These are phyloP conservation scores for Cremastinae sp. DNA, from an alignment of 2,888 invertebrate genomes.

Conservation along the genomic window DNA sequence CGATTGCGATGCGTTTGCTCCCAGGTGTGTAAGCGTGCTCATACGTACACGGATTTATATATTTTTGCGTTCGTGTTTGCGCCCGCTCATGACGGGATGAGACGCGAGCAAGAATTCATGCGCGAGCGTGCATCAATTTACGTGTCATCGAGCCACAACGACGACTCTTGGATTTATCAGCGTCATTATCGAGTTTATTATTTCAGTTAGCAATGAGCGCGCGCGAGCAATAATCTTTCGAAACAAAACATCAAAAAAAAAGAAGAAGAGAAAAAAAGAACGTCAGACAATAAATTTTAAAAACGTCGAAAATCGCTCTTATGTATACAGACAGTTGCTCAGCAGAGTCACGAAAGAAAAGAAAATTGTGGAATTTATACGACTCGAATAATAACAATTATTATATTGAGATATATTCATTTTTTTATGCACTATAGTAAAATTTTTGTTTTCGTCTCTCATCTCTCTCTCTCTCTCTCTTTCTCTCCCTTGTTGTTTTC, in stretches of 20 bases:
- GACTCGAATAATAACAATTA: too few species aligned
- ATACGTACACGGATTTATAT: slow-evolving; percentile 6
- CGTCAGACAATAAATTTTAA: too few species aligned
- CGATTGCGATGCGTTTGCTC: slow-evolving; percentile 16
- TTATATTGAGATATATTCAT: too few species aligned
- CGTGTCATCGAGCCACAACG: slow-evolving; percentile 60
- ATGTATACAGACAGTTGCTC: too few species aligned
- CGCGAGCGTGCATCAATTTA: slow-evolving; percentile 63
- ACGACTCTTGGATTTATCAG: slow-evolving; percentile 59
- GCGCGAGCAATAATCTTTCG: slow-evolving; percentile 10
- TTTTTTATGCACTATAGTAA: slow-evolving; percentile 21
- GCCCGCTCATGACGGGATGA: slow-evolving; percentile 7
- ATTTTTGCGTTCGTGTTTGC: neutral
- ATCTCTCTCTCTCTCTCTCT: neutral
- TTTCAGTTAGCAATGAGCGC: slow-evolving; percentile 33
- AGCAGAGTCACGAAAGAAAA: too few species aligned
- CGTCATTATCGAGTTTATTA: slow-evolving; percentile 58
- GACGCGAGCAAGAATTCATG: slow-evolving; percentile 49
- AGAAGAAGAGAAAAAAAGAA: too few species aligned
- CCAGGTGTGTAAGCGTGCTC: neutral
- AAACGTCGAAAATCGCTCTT: too few species aligned
- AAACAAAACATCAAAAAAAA: slow-evolving; percentile 1
- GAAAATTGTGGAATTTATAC: too few species aligned
- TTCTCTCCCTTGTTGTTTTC: slow-evolving; percentile 11
- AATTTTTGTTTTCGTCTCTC: too few species aligned